Percentiles rank a stretch among this genome's conserved stretches.
Evolutionary conservation across 2,888 invertebrate species (phyloP).

Genomic region (Sphinx pinastri): DNA sequence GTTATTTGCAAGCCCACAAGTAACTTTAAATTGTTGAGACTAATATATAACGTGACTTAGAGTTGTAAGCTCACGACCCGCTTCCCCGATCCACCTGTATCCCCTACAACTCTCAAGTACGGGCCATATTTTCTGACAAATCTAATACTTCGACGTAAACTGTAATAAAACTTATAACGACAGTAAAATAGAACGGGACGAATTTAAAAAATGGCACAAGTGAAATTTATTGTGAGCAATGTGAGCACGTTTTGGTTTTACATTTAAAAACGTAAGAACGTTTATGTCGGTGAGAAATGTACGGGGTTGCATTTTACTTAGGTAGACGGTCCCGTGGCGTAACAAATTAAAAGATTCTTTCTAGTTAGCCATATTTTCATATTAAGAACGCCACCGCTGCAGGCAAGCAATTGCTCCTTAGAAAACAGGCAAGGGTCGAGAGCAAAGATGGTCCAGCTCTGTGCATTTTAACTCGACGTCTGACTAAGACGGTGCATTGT

Average conservation of each 20-base stretch:
- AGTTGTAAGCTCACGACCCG: slow-evolving; percentile 58
- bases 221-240: slow-evolving; percentile 4
- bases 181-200: slow-evolving; percentile 8
- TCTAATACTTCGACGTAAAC: slow-evolving; percentile 43
- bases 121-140: slow-evolving; percentile 51
- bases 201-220: slow-evolving; percentile 15
- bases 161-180: slow-evolving; percentile 34
- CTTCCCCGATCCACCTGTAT: slow-evolving; percentile 58
- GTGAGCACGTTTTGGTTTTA: slow-evolving; percentile 18
- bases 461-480: slow-evolving; percentile 32
- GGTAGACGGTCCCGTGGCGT: slow-evolving; percentile 46
- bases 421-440: slow-evolving; percentile 44
- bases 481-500: slow-evolving; percentile 13
- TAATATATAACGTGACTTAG: slow-evolving; percentile 70
- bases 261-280: slow-evolving; percentile 2
- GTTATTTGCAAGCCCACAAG: slow-evolving; percentile 73
- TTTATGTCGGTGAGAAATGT: slow-evolving; percentile 8
- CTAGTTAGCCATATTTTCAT: slow-evolving; percentile 73
- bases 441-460: slow-evolving; percentile 21
- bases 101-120: slow-evolving; percentile 43
- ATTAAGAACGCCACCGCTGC: slow-evolving; percentile 68
- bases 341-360: slow-evolving; percentile 72
- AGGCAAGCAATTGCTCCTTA: slow-evolving; percentile 71
- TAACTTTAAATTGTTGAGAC: slow-evolving; percentile 73
- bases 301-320: slow-evolving; percentile 4